Evolutionary conservation across 2,797 vertebrate genomes (phyloP).

Genomic region (Molossus molossus): DNA sequence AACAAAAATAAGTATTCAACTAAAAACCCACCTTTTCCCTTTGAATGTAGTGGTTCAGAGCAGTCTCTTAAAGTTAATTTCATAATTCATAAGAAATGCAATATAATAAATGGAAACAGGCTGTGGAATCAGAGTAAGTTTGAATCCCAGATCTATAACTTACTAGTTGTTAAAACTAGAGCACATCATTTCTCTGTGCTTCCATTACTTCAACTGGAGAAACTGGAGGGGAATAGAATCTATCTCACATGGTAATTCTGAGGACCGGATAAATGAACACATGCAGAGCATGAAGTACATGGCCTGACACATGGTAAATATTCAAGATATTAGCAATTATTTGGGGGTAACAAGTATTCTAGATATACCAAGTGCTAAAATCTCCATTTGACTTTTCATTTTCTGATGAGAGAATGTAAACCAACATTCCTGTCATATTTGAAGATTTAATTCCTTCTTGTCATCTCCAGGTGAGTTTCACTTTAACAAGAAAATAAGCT

Average conservation of each 20-base stretch:
- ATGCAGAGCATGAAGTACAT: neutral
- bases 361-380: conserved; percentile 38
- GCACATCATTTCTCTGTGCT: neutral
- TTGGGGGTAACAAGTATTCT: neutral
- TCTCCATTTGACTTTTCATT: conserved; percentile 45
- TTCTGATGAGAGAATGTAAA: conserved; percentile 37
- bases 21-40: conserved; percentile 8
- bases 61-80: conserved; percentile 22
- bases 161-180: neutral
- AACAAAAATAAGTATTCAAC: conserved; percentile 61
- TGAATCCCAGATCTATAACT: neutral
- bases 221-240: neutral
- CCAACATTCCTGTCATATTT: neutral
- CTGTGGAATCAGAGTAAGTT: neutral
- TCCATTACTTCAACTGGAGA: neutral
- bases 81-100: conserved; percentile 8
- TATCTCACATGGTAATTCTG: neutral
- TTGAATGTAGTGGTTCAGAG: neutral
- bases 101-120: neutral
- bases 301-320: neutral
- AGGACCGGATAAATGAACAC: neutral
- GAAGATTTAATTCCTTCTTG: conserved; percentile 61
- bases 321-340: neutral
- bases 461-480: conserved; percentile 41
- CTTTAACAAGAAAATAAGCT: conserved; percentile 61